Percentiles rank a stretch among this genome's conserved stretches.
Evolutionary conservation across 2,113 vertebrate genomes (phyloP).

Genomic region (Gallinago media): DNA sequence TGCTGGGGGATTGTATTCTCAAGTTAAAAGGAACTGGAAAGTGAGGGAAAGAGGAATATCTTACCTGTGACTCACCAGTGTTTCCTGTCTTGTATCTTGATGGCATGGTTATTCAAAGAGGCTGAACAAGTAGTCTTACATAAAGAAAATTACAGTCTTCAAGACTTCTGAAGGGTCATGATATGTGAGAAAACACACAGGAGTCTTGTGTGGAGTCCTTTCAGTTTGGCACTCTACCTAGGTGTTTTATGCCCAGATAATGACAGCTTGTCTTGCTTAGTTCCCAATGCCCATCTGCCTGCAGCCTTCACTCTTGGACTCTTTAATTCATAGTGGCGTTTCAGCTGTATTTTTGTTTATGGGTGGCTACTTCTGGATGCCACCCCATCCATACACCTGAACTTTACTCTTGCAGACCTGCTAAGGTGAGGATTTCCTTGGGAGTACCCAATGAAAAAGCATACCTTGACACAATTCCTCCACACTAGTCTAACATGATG

Average conservation of each 20-base stretch:
- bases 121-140: background rate
- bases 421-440: background rate
- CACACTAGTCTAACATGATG: background rate
- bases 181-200: background rate
- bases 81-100: background rate
- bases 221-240: background rate
- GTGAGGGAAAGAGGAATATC: background rate
- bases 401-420: background rate
- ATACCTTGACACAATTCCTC: background rate
- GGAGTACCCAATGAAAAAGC: background rate
- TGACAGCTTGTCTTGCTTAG: background rate
- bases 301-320: background rate
- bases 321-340: background rate
- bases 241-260: background rate
- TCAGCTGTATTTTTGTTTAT: background rate
- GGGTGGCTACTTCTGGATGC: background rate
- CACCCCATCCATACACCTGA: accelerated
- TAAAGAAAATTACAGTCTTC: background rate
- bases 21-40: background rate
- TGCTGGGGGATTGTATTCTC: background rate
- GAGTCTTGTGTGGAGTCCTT: background rate
- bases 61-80: background rate
- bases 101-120: background rate
- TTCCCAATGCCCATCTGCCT: background rate
- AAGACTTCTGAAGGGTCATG: background rate